Evolutionary conservation across 1,140 invertebrate species (phyloP).

Genomic region (Nautilus pompilius): DNA sequence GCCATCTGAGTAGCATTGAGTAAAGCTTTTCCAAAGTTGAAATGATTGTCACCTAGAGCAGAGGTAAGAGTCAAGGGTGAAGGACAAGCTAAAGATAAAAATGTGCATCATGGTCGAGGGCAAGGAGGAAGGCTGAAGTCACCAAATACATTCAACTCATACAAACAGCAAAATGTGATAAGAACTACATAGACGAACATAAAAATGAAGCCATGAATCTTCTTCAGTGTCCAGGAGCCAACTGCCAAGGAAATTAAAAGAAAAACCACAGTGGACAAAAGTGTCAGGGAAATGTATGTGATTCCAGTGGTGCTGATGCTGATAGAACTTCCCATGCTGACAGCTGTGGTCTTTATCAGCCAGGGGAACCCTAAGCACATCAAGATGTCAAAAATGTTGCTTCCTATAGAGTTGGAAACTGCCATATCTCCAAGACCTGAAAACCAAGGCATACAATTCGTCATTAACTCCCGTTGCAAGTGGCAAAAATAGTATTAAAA

Average conservation of each 20-base stretch:
- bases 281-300: constrained; percentile 41
- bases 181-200: constrained; percentile 39
- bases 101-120: too few species aligned
- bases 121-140: constrained; percentile 42
- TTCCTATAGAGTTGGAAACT: constrained; percentile 96
- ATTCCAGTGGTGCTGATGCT: constrained; percentile 39
- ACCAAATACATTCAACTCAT: constrained; percentile 51
- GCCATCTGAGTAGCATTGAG: too few species aligned
- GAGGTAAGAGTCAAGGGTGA: too few species aligned
- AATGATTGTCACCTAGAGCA: too few species aligned
- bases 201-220: constrained; percentile 35
- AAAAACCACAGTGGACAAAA: constrained; percentile 46
- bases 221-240: constrained; percentile 41
- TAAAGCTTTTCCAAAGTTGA: too few species aligned
- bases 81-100: too few species aligned
- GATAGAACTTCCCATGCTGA: constrained; percentile 23
- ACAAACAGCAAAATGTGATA: constrained; percentile 42
- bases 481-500: neutral
- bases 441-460: neutral
- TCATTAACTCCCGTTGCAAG: neutral
- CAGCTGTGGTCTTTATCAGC: constrained; percentile 51
- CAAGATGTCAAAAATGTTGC: constrained; percentile 98
- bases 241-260: constrained; percentile 34
- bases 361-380: constrained; percentile 93
- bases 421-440: constrained; percentile 85